Percentiles rank a stretch among this genome's conserved stretches.
Conservation (phyloP, 2,113 vertebrate species). For the Brachyistius frenatus region DNA sequence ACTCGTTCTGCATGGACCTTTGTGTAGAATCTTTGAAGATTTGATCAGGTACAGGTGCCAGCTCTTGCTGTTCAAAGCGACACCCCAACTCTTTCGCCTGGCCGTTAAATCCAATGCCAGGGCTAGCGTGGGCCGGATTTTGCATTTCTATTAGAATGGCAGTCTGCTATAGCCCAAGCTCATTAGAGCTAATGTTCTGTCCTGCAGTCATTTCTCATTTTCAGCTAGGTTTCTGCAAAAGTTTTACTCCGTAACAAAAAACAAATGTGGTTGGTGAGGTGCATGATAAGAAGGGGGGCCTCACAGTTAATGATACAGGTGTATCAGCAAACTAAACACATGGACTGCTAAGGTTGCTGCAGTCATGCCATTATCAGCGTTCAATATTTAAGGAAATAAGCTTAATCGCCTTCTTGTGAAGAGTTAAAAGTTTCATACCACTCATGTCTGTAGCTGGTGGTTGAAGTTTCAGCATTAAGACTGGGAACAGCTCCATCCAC, state of each 20-base stretch:
- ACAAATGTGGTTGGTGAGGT: constrained; percentile 32
- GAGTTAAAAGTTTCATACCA: too few species aligned
- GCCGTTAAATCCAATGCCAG: constrained; percentile 73
- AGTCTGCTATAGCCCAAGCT: constrained; percentile 72
- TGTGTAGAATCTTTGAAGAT: constrained; percentile 82
- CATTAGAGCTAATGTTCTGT: constrained; percentile 81
- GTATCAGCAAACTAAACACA: neutral
- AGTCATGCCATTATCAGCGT: too few species aligned
- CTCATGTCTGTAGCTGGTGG: too few species aligned
- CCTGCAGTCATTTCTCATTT: constrained; percentile 62
- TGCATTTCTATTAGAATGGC: constrained; percentile 77
- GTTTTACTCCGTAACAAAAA: constrained; percentile 68
- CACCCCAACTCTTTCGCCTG: constrained; percentile 71
- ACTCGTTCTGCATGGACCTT: constrained; percentile 72
- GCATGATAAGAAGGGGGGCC: constrained; percentile 22
- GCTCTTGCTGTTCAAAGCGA: constrained; percentile 78
- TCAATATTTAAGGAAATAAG: too few species aligned
- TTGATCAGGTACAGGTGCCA: constrained; percentile 82
- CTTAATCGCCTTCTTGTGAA: too few species aligned
- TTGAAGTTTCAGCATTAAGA: too few species aligned
- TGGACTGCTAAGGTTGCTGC: neutral
- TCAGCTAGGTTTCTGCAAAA: constrained; percentile 57
- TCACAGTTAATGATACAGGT: constrained; percentile 45
- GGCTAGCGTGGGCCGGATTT: constrained; percentile 68
- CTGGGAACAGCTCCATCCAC: too few species aligned